Evolutionary conservation across 2,888 invertebrate genomes (phyloP), one percentile per base, ranked within the genome.

Genomic region (Abrostola triplasia): DNA sequence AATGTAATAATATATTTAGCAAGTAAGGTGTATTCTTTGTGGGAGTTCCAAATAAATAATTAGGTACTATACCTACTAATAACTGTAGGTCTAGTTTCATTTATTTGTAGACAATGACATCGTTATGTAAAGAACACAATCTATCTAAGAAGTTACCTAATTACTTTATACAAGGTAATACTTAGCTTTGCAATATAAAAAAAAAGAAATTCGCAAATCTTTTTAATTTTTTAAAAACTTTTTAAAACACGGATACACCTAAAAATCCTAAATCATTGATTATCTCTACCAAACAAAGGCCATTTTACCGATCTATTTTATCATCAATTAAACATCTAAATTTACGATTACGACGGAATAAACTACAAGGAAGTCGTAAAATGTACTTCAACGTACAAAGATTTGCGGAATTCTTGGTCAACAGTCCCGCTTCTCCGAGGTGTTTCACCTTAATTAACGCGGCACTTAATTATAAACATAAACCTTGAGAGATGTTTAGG

Each of bases 401-500:
- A 58, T 76, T 72, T 60, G 51, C 68, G 40, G 50, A 56, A 56
- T 67, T 58, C 53, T 35, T 41, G 61, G 56, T 60, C 40, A 61
- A 38, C 36, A 37, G 52, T 55, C 63, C 54, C 52, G 12, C 48
- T 36, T 57, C 54, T 62, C 42, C 44, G 35, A 77, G 67, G 70
- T 70, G 59, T 64, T 59, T 48, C 56, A 48, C 72, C 72, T 82
- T 84, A 80, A 83, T 83, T 82, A 82, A 83, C 80, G 72, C 73
- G 64, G 60, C 70, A 67, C 79, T 77, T 81, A 81, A 84, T 84
- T 83, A 77, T 77, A 70, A 73, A 72, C 76, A 77, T 82, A 82
- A 84, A 78, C 74, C 81, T 74, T 77, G 53, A 52, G 70, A 76
- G 79, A 80, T 84, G 83, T 84, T 86, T 81, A 77, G 82, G 78